Conservation (phyloP, 1,140 invertebrate genomes). For the Apocrypta bakeri region DNA sequence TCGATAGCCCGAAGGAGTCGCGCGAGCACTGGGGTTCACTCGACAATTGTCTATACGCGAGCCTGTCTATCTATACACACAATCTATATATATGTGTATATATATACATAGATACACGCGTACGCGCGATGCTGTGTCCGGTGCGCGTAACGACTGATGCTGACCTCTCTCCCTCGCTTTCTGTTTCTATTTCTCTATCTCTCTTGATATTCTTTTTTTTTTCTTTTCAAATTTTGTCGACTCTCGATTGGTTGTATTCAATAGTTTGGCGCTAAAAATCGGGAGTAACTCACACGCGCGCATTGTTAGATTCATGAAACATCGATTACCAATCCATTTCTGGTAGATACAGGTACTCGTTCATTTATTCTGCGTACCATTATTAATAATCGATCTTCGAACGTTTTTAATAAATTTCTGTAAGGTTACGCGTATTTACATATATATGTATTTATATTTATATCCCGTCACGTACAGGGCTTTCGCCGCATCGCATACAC, state of each 20-base stretch:
- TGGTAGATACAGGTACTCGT: too few species aligned
- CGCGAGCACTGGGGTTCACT: background rate
- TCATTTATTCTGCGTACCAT: too few species aligned
- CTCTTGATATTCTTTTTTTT: conserved; percentile 46
- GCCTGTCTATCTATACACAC: background rate
- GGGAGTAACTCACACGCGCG: too few species aligned
- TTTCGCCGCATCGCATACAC: background rate
- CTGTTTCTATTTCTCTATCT: conserved; percentile 49
- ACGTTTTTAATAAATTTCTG: too few species aligned
- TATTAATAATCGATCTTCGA: too few species aligned
- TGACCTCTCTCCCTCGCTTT: conserved; percentile 44
- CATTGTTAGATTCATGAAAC: too few species aligned
- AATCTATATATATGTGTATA: background rate
- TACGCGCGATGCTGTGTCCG: conserved; percentile 67
- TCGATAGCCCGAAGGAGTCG: conserved; percentile 56
- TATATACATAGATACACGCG: too few species aligned
- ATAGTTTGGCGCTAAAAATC: background rate
- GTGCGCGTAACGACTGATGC: conserved; percentile 70
- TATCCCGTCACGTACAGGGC: background rate
- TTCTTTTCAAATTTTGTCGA: background rate
- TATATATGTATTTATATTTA: too few species aligned
- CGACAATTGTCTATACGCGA: too few species aligned
- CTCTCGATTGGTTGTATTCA: background rate
- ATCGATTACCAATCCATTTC: too few species aligned
- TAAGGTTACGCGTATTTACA: too few species aligned